Conservation (phyloP, 2,888 invertebrate species). For the Tortricodes alternella region DNA sequence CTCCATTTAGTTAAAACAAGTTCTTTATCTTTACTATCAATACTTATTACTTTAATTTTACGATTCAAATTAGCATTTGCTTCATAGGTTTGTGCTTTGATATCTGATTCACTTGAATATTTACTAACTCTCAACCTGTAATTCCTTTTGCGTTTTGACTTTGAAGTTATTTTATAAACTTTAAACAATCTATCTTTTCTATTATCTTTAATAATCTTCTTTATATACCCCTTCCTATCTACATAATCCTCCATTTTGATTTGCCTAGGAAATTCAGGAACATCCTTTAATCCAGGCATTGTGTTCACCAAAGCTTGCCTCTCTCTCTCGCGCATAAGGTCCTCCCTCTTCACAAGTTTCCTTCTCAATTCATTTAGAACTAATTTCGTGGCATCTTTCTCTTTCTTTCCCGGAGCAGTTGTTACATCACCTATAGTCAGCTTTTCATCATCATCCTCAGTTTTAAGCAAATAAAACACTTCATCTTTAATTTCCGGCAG, state of each 20-base stretch:
- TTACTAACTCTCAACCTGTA: slow-evolving; percentile 44
- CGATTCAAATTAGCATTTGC: slow-evolving; percentile 50
- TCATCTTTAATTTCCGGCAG: slow-evolving; percentile 69
- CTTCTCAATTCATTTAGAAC: slow-evolving; percentile 69
- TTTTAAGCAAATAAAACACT: slow-evolving; percentile 74
- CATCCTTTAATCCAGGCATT: slow-evolving; percentile 66
- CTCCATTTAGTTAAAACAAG: slow-evolving; percentile 53
- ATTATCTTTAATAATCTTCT: slow-evolving; percentile 47
- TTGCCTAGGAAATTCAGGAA: slow-evolving; percentile 76
- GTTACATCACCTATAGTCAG: slow-evolving; percentile 49
- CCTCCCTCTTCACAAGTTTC: slow-evolving; percentile 73
- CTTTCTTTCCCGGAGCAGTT: slow-evolving; percentile 67
- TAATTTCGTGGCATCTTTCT: slow-evolving; percentile 64
- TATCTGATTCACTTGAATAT: slow-evolving; percentile 51
- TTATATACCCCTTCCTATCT: slow-evolving; percentile 59
- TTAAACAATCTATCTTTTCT: slow-evolving; percentile 42
- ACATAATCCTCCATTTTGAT: slow-evolving; percentile 57
- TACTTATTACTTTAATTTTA: slow-evolving; percentile 52
- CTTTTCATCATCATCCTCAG: slow-evolving; percentile 58
- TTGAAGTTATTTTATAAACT: slow-evolving; percentile 42
- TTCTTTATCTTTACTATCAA: slow-evolving; percentile 39
- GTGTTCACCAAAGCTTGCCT: slow-evolving; percentile 73
- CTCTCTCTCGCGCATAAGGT: slow-evolving; percentile 75
- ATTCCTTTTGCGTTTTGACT: slow-evolving; percentile 38
- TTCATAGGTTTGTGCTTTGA: slow-evolving; percentile 45